A percentile compares a stretch with the other conserved stretches of the same genome.
Evolutionary conservation across 2,797 vertebrate genomes (phyloP).

Genomic region (Capromys pilorides): DNA sequence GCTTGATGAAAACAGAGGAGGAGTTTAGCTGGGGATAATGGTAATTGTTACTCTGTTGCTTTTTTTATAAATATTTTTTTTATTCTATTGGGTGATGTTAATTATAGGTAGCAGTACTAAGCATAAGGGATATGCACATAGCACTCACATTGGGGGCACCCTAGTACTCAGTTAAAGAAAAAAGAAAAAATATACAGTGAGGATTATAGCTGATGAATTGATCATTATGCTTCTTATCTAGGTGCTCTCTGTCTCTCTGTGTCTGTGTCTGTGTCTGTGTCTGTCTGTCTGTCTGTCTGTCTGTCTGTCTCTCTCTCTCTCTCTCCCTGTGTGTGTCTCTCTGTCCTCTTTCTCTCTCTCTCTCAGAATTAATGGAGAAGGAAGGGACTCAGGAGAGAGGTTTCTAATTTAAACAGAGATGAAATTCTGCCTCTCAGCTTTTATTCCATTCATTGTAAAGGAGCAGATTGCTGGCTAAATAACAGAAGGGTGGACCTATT

Average conservation of each 20-base stretch:
- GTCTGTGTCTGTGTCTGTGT: too few relatives aligned
- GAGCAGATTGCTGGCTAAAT: slow-evolving; percentile 79
- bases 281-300: too few relatives aligned
- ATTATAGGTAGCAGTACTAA: slow-evolving; percentile 68
- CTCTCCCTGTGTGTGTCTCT: background rate
- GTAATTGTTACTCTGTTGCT: slow-evolving; percentile 74
- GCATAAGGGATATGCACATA: slow-evolving; percentile 57
- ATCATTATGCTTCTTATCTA: background rate
- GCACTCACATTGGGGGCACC: slow-evolving; percentile 7
- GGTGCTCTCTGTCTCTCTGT: background rate
- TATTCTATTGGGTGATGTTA: slow-evolving; percentile 58
- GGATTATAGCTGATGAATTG: slow-evolving; percentile 13
- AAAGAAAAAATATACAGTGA: background rate
- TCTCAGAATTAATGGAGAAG: slow-evolving; percentile 52
- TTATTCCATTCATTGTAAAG: slow-evolving; percentile 68
- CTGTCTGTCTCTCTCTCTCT: too few relatives aligned
- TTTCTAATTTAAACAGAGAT: slow-evolving; percentile 77
- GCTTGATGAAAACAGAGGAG: slow-evolving; percentile 77
- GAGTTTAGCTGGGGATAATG: slow-evolving; percentile 69
- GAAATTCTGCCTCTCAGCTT: slow-evolving; percentile 71
- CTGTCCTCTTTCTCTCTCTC: too few relatives aligned
- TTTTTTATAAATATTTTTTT: slow-evolving; percentile 69
- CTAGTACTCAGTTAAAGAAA: slow-evolving; percentile 19
- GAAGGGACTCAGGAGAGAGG: slow-evolving; percentile 54
- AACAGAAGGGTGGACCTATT: slow-evolving; percentile 79